Evolutionary conservation across 2,797 vertebrate species (phyloP).

Genomic region (Cynodonichthys magdalenae): DNA sequence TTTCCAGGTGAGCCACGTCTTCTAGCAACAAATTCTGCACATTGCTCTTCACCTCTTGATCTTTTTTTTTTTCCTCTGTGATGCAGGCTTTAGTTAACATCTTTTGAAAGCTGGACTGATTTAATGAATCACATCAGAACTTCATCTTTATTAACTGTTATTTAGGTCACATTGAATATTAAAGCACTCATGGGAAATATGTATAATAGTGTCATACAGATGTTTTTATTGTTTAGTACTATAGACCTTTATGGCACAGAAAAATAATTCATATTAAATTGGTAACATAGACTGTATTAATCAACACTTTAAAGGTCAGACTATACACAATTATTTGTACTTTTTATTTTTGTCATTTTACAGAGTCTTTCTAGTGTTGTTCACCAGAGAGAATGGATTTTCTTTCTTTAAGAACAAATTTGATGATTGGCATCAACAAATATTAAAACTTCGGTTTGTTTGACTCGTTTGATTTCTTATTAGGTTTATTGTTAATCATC

Average conservation of each 20-base stretch:
- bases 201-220: too few relatives aligned
- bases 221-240: too few relatives aligned
- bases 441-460: not conserved
- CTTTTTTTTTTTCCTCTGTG: not conserved
- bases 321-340: too few relatives aligned
- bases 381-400: not conserved
- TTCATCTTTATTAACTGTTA: not conserved
- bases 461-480: not conserved
- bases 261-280: too few relatives aligned
- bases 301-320: too few relatives aligned
- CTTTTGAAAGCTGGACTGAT: not conserved
- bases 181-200: not conserved
- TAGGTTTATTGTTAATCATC: not conserved
- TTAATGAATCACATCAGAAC: not conserved
- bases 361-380: too few relatives aligned
- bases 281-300: too few relatives aligned
- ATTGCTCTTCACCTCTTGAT: not conserved
- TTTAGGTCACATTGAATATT: not conserved
- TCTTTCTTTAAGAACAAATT: slow-evolving; percentile 1
- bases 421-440: too few relatives aligned
- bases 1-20: slow-evolving; percentile 79
- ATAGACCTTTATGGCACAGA: too few relatives aligned
- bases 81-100: not conserved
- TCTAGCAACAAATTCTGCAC: not conserved
- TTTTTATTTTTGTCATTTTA: too few relatives aligned